phyloP scores from a whole-genome alignment of 2,113 vertebrate genomes.

The Cephalopholis sonnerati region DNA sequence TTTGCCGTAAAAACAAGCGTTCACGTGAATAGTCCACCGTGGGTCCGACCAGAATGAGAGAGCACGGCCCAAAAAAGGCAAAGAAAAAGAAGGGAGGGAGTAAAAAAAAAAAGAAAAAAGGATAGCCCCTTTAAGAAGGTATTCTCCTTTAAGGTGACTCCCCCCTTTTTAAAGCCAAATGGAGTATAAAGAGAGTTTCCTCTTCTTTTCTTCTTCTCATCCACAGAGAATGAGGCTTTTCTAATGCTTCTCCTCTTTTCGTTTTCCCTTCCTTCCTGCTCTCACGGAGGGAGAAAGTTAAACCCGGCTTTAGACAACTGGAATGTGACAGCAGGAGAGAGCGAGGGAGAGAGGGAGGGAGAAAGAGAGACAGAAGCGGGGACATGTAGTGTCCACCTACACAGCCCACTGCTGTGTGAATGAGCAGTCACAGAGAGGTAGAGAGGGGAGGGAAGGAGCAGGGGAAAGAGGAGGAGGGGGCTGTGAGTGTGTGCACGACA shows the following conservation, averaged over 20 bases:
- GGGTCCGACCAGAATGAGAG: constrained; percentile 52
- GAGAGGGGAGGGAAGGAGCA: constrained; percentile 68
- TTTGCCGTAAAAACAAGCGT: constrained; percentile 70
- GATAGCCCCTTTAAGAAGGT: constrained; percentile 74
- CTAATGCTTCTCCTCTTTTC: constrained; percentile 37
- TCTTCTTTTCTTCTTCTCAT: constrained; percentile 59
- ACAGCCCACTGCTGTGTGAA: constrained; percentile 70
- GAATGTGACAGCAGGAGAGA: constrained; percentile 79
- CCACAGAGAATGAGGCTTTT: constrained; percentile 30
- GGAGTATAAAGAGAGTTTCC: constrained; percentile 51
- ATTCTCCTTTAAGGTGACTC: constrained; percentile 63
- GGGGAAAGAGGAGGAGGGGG: constrained; percentile 33
- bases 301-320: constrained; percentile 77
- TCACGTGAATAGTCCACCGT: constrained; percentile 72
- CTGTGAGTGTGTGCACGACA: constrained; percentile 18
- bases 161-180: constrained; percentile 59
- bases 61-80: constrained; percentile 67
- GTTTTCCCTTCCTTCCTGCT: constrained; percentile 54
- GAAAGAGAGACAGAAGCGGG: constrained; percentile 32
- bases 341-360: constrained; percentile 51
- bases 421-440: constrained; percentile 64
- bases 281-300: constrained; percentile 72
- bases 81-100: constrained; percentile 46
- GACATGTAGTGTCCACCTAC: constrained; percentile 84
- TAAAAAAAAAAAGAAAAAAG: constrained; percentile 27